phyloP scores from a whole-genome alignment of 2,888 invertebrate genomes.

The Thysanoteuthis rhombus region DNA sequence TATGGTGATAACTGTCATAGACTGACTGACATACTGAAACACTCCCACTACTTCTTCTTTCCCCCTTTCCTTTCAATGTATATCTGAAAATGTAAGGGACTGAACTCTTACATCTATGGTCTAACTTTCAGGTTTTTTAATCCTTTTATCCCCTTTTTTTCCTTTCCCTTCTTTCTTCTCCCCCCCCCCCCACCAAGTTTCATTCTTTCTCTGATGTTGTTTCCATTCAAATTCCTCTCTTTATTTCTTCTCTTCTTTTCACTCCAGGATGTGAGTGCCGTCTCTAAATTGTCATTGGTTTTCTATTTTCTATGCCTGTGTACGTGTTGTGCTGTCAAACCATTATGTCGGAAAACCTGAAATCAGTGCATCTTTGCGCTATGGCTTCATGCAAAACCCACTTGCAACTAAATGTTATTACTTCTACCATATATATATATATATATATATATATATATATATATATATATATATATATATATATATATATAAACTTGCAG shows the following conservation, averaged over 20 bases:
- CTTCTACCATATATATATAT: not conserved
- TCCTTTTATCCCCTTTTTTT: not conserved
- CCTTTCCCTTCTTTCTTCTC: not conserved
- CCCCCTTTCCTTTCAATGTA: too few species aligned
- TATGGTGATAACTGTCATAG: too few species aligned
- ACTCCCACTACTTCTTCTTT: not conserved
- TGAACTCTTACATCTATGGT: too few species aligned
- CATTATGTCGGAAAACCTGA: too few species aligned
- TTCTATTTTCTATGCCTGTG: too few species aligned
- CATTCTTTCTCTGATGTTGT: not conserved
- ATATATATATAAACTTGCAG: not conserved
- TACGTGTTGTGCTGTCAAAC: too few species aligned
- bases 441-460: not conserved
- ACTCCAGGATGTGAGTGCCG: not conserved
- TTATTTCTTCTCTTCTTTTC: not conserved
- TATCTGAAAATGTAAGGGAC: too few species aligned
- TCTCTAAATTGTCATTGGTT: not conserved
- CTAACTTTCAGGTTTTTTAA: too few species aligned
- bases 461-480: slow-evolving; percentile 1
- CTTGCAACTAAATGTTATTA: not conserved
- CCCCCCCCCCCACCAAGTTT: not conserved
- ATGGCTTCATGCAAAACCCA: too few species aligned
- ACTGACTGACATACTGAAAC: too few species aligned
- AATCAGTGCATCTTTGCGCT: too few species aligned
- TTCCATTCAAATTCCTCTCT: not conserved